Percentiles rank a stretch among this genome's conserved stretches.
phyloP scores from a whole-genome alignment of 2,888 invertebrate species.

The Furcula furcula region DNA sequence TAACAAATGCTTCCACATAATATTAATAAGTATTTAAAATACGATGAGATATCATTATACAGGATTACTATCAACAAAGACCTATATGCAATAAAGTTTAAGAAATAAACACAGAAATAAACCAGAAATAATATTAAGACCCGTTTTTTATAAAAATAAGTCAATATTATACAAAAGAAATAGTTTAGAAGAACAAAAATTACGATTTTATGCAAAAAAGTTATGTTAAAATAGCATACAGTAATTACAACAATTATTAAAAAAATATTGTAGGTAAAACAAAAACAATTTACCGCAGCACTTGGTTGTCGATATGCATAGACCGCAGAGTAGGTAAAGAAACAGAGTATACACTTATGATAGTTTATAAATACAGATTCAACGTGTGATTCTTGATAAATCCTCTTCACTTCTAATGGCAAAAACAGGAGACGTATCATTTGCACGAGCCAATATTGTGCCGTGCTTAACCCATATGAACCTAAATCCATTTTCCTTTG shows the following conservation, averaged over 20 bases:
- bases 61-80: neutral
- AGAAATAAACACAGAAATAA: too few species aligned
- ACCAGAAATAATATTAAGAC: too few species aligned
- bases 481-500: neutral
- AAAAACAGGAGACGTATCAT: neutral
- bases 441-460: neutral
- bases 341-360: neutral
- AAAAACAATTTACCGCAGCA: neutral
- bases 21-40: neutral
- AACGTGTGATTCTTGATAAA: neutral
- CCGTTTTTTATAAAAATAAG: too few species aligned
- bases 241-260: neutral
- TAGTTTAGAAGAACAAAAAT: too few species aligned
- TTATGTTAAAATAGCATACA: neutral
- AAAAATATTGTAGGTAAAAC: neutral
- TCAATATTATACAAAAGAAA: too few species aligned
- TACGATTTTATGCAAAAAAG: too few species aligned
- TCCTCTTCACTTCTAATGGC: neutral
- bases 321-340: neutral
- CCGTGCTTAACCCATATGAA: constrained; percentile 1
- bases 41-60: neutral
- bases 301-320: neutral
- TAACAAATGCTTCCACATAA: neutral
- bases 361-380: neutral
- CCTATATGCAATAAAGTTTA: too few species aligned